Conservation (phyloP, 2,797 vertebrate genomes). For the Pampus argenteus region DNA sequence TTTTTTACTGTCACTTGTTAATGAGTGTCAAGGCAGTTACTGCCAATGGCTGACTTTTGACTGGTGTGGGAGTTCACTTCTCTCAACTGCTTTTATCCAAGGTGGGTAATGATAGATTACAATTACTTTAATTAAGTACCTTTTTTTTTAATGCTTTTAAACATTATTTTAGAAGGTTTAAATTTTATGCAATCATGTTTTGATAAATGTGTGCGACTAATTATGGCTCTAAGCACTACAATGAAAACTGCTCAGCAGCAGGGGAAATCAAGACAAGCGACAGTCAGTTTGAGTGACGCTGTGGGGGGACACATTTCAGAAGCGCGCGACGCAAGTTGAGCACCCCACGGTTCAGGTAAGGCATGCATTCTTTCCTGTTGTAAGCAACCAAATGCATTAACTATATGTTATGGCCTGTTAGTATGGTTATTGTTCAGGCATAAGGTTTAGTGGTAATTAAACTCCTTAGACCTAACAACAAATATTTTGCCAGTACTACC, state of each 20-base stretch:
- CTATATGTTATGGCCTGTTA: background rate
- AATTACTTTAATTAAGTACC: conserved; percentile 16
- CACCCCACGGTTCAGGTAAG: background rate
- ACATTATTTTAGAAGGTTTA: conserved; percentile 1
- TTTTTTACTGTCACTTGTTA: conserved; percentile 65
- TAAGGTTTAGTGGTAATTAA: background rate
- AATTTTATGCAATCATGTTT: background rate
- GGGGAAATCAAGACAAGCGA: background rate
- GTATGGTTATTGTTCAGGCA: background rate
- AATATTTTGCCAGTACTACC: background rate
- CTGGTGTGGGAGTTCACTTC: conserved; percentile 40
- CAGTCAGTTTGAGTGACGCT: background rate
- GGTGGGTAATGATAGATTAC: conserved; percentile 20
- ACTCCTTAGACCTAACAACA: background rate
- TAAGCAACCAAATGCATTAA: background rate
- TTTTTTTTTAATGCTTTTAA: conserved; percentile 5
- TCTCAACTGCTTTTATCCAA: conserved; percentile 32
- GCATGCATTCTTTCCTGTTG: background rate
- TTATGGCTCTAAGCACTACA: background rate
- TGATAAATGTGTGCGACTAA: conserved; percentile 1
- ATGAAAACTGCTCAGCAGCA: background rate
- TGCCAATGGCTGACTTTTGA: conserved; percentile 50
- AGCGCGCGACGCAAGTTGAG: background rate
- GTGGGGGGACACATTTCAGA: too few relatives aligned
- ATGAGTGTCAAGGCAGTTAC: conserved; percentile 56